Evolutionary conservation across 2,888 invertebrate species (phyloP).

Genomic region (Esperia sulphurella): DNA sequence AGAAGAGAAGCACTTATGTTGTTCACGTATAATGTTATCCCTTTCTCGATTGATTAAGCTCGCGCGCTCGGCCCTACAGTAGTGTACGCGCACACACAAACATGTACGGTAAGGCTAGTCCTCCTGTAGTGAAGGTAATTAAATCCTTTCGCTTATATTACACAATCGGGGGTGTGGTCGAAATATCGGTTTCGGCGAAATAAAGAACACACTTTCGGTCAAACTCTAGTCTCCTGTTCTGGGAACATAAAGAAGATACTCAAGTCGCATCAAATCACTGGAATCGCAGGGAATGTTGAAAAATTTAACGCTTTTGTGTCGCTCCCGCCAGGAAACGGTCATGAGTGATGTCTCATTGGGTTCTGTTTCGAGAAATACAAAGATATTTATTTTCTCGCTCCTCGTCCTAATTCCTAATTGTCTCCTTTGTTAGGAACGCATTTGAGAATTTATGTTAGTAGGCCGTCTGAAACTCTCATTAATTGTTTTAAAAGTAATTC

Average conservation of each 20-base stretch:
- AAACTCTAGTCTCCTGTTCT: constrained; percentile 14
- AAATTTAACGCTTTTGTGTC: constrained; percentile 48
- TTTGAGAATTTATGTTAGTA: constrained; percentile 34
- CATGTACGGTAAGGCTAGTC: no score
- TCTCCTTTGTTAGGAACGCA: constrained; percentile 39
- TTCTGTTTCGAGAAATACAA: constrained; percentile 25
- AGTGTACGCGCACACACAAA: no score
- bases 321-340: constrained; percentile 46
- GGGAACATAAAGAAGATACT: constrained; percentile 22
- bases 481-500: neutral
- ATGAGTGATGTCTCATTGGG: constrained; percentile 30
- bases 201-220: no score
- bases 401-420: constrained; percentile 35
- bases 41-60: no score
- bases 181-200: no score
- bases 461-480: constrained; percentile 20
- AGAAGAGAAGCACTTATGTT: no score
- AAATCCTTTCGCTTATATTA: no score
- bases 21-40: no score
- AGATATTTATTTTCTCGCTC: constrained; percentile 21
- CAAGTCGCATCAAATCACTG: constrained; percentile 27
- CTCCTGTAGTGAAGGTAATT: no score
- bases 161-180: no score
- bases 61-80: no score
- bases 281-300: constrained; percentile 19